phyloP scores from a whole-genome alignment of 2,888 invertebrate species.

The Oscheius sp. region DNA sequence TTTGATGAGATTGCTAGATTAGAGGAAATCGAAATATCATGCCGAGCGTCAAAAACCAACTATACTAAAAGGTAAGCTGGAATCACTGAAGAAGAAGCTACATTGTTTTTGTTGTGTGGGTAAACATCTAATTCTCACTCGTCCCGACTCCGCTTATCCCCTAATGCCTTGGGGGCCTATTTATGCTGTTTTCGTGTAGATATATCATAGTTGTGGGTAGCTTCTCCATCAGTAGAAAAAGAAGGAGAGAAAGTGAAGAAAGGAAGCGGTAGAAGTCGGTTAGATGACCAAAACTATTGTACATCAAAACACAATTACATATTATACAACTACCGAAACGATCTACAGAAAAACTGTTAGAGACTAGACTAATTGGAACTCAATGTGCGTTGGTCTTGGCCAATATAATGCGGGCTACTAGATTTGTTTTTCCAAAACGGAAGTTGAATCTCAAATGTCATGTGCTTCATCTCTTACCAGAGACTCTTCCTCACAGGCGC shows the following conservation, averaged over 20 bases:
- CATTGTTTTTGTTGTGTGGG: conserved; percentile 22
- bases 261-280: no score
- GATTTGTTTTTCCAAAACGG: neutral
- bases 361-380: no score
- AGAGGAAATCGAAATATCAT: no score
- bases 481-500: neutral
- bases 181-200: conserved; percentile 33
- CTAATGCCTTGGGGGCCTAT: conserved; percentile 33
- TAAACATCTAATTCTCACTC: conserved; percentile 34
- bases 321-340: neutral
- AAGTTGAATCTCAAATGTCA: conserved; percentile 21
- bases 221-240: conserved; percentile 13
- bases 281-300: no score
- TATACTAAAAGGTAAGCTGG: no score
- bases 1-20: no score
- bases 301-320: no score
- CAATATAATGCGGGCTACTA: no score
- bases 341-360: neutral
- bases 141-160: conserved; percentile 27
- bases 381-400: no score
- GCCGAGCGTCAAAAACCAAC: no score
- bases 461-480: conserved; percentile 16
- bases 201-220: conserved; percentile 22
- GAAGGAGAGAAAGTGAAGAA: neutral
- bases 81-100: neutral